Evolutionary conservation across 2,888 invertebrate genomes (phyloP).

Genomic region (Malachius bipustulatus): DNA sequence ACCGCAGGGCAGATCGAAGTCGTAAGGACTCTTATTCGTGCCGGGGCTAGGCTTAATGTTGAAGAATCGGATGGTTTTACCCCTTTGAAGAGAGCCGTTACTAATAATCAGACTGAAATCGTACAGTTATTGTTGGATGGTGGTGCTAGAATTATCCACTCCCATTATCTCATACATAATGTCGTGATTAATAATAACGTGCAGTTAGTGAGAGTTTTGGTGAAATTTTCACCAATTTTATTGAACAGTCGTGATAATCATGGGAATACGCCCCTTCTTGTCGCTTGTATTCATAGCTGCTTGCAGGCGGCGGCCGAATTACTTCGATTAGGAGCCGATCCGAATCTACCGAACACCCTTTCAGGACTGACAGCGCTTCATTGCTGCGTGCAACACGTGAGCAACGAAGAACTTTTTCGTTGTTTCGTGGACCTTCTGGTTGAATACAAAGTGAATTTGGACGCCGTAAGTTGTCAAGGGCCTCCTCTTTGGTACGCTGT

Average conservation of each 20-base stretch:
- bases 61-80: slow-evolving; percentile 62
- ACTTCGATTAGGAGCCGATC: slow-evolving; percentile 28
- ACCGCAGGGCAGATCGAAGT: slow-evolving; percentile 34
- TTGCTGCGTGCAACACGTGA: slow-evolving; percentile 46
- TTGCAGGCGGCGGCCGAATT: not conserved
- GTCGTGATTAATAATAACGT: slow-evolving; percentile 52
- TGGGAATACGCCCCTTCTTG: slow-evolving; percentile 57
- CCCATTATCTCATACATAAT: slow-evolving; percentile 56
- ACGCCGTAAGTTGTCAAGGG: slow-evolving; percentile 32
- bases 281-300: slow-evolving; percentile 36
- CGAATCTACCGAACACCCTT: slow-evolving; percentile 31
- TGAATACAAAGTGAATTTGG: slow-evolving; percentile 29
- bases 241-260: slow-evolving; percentile 51
- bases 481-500: slow-evolving; percentile 38
- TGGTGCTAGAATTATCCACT: slow-evolving; percentile 59
- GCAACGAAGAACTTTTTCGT: slow-evolving; percentile 41
- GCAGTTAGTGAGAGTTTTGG: slow-evolving; percentile 45
- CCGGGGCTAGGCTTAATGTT: slow-evolving; percentile 51
- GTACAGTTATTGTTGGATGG: slow-evolving; percentile 47
- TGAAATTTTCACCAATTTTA: slow-evolving; percentile 43
- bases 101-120: slow-evolving; percentile 47
- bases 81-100: slow-evolving; percentile 59
- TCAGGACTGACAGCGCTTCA: slow-evolving; percentile 44
- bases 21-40: slow-evolving; percentile 40
- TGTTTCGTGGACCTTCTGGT: slow-evolving; percentile 39